These are phyloP conservation scores for Cyprinodon variegatus DNA, from an alignment of 2,113 vertebrate species.

Conservation along the genomic window DNA sequence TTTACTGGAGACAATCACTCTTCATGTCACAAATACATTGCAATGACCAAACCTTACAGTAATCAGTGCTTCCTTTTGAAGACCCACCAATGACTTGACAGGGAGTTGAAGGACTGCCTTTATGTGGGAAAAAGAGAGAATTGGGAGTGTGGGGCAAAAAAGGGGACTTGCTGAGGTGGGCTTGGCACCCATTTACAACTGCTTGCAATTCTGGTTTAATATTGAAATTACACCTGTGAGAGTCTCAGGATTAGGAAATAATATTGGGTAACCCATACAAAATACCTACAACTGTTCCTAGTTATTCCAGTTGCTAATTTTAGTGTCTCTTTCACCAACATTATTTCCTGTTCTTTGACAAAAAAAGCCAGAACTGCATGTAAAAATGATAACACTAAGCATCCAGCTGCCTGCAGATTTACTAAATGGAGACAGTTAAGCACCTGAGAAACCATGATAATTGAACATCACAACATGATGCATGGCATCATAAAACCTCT, in stretches of 20 bases:
- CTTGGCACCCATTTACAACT: no score
- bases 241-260: slow-evolving; percentile 2
- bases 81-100: no score
- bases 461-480: slow-evolving; percentile 67
- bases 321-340: slow-evolving; percentile 38
- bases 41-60: no score
- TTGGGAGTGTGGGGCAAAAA: no score
- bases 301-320: slow-evolving; percentile 12
- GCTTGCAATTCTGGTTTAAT: neutral
- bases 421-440: slow-evolving; percentile 63
- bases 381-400: slow-evolving; percentile 56
- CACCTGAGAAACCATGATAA: slow-evolving; percentile 69
- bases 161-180: no score
- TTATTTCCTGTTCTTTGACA: slow-evolving; percentile 28
- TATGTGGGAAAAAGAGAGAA: no score
- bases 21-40: no score
- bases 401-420: slow-evolving; percentile 67
- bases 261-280: slow-evolving; percentile 15
- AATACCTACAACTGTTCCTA: neutral
- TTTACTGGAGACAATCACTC: no score
- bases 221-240: neutral
- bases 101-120: no score
- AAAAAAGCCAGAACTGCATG: slow-evolving; percentile 31
- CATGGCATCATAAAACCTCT: slow-evolving; percentile 64
- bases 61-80: no score